Evolutionary conservation across 2,888 invertebrate genomes (phyloP).

Genomic region (Coenonympha glycerion): DNA sequence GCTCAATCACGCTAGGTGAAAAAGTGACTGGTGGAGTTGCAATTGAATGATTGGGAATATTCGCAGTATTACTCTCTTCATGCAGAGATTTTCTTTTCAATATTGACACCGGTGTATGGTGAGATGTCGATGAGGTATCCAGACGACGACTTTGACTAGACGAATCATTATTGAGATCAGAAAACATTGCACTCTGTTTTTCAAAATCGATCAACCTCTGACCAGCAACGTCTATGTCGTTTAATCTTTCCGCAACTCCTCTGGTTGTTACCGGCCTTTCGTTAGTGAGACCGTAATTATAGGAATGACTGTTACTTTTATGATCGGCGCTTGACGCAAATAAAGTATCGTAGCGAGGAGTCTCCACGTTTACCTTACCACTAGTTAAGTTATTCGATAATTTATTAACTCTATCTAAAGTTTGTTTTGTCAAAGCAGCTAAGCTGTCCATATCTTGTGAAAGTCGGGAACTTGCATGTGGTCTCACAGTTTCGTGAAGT

Average conservation of each 20-base stretch:
- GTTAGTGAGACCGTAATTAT: constrained; percentile 54
- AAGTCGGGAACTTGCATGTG: constrained; percentile 62
- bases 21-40: constrained; percentile 85
- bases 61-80: constrained; percentile 69
- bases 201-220: constrained; percentile 74
- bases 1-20: constrained; percentile 84
- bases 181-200: constrained; percentile 74
- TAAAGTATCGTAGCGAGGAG: constrained; percentile 51
- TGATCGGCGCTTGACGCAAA: constrained; percentile 56
- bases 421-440: constrained; percentile 79
- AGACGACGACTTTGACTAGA: constrained; percentile 72
- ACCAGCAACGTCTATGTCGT: constrained; percentile 71
- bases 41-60: constrained; percentile 70
- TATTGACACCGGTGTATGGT: constrained; percentile 78
- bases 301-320: constrained; percentile 51
- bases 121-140: constrained; percentile 55
- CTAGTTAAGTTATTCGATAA: constrained; percentile 75
- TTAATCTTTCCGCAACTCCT: constrained; percentile 67
- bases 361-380: constrained; percentile 65
- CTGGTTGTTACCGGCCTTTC: constrained; percentile 51
- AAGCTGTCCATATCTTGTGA: constrained; percentile 79
- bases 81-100: constrained; percentile 80
- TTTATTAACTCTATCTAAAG: constrained; percentile 80
- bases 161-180: constrained; percentile 71
- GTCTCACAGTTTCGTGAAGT: constrained; percentile 64